Evolutionary conservation across 2,113 vertebrate species (phyloP).

Genomic region (Myotis brandtii): DNA sequence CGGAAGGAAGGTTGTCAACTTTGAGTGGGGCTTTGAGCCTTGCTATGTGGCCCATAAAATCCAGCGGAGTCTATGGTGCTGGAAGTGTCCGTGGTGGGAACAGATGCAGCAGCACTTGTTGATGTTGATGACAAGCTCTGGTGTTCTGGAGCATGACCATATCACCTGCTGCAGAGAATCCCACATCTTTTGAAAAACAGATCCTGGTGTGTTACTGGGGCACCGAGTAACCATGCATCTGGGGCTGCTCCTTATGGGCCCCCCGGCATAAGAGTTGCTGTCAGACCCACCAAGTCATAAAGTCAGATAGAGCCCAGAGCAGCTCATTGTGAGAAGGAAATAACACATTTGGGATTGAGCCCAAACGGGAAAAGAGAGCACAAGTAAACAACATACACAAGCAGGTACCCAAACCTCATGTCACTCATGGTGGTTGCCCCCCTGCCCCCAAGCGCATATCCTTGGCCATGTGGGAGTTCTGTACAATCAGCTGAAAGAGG

Average conservation of each 20-base stretch:
- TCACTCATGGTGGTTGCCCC: neutral
- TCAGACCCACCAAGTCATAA: neutral
- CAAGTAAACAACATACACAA: neutral
- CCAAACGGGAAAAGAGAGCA: neutral
- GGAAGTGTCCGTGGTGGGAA: neutral
- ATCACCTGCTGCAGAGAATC: neutral
- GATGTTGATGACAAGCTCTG: neutral
- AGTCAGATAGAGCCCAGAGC: neutral
- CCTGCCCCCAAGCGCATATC: neutral
- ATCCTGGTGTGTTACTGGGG: neutral
- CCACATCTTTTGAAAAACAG: neutral
- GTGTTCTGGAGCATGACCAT: neutral
- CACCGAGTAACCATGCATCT: neutral
- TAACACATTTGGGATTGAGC: neutral
- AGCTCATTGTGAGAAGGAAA: neutral
- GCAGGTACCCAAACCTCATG: neutral
- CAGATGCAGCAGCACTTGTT: neutral
- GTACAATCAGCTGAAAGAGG: neutral
- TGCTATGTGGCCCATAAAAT: neutral
- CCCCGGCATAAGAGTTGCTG: neutral
- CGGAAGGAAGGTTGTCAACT: neutral
- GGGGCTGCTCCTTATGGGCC: neutral
- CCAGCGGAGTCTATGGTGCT: neutral
- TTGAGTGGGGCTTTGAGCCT: neutral
- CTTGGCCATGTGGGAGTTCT: neutral